These are phyloP conservation scores for Celastrina argiolus DNA, from an alignment of 2,888 invertebrate species.

Conservation along the genomic window DNA sequence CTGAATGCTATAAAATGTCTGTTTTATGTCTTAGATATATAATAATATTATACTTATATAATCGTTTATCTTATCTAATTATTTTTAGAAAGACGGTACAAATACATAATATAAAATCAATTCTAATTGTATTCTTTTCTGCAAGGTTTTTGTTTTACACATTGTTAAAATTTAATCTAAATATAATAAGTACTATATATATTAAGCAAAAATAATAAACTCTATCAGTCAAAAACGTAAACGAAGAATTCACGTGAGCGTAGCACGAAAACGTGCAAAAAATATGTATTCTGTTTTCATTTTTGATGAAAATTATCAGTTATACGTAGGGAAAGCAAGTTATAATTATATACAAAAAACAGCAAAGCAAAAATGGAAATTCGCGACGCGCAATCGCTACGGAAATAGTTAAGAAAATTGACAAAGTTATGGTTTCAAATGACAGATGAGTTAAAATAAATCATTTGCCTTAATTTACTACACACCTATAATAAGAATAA, in stretches of 20 bases:
- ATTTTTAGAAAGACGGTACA: not conserved
- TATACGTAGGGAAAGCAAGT: not conserved
- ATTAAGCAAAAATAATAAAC: not conserved
- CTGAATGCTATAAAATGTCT: conserved; percentile 54
- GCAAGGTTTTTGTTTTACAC: too few species aligned
- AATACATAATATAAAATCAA: too few species aligned
- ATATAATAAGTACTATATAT: too few species aligned
- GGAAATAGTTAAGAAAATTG: not conserved
- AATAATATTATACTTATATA: too few species aligned
- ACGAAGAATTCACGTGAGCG: not conserved
- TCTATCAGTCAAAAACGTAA: not conserved
- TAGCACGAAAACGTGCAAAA: not conserved
- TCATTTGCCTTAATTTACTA: not conserved
- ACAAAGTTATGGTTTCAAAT: not conserved
- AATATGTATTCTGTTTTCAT: not conserved
- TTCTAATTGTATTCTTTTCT: too few species aligned
- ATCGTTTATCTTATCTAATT: too few species aligned
- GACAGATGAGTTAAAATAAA: not conserved
- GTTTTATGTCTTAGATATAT: too few species aligned
- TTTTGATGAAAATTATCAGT: not conserved
- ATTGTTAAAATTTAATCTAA: too few species aligned
- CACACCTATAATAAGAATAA: not conserved
- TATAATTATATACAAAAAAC: not conserved
- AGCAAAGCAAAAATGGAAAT: conserved; percentile 25
- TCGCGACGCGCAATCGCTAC: conserved; percentile 58